Conservation (phyloP, 2,113 vertebrate species). For the Percina caprodes region DNA sequence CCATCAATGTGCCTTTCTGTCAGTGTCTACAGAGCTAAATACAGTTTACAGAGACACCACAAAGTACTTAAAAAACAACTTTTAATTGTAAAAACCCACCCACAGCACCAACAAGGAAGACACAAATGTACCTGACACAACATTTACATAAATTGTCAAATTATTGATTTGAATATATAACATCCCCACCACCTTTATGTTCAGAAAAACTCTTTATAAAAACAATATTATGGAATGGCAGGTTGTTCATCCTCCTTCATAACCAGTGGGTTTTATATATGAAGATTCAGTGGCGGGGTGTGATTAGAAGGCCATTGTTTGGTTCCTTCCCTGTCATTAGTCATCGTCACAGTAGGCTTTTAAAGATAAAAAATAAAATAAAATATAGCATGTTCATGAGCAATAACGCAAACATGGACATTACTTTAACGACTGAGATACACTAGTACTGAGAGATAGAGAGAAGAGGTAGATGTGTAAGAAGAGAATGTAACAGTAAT, state of each 20-base stretch:
- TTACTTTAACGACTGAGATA: background rate
- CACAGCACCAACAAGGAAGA: conserved; percentile 36
- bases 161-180: conserved; percentile 27
- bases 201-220: background rate
- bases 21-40: background rate
- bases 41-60: background rate
- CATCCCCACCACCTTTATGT: conserved; percentile 13
- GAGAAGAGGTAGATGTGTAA: conserved; percentile 62
- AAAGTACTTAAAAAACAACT: conserved; percentile 28
- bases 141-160: conserved; percentile 14
- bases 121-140: conserved; percentile 18
- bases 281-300: background rate
- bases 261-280: background rate
- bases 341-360: background rate
- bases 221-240: conserved; percentile 4
- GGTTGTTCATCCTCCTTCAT: conserved; percentile 21
- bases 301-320: background rate
- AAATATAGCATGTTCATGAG: background rate
- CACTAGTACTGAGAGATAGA: background rate
- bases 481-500: conserved; percentile 1
- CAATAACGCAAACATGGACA: background rate
- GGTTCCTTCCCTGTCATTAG: background rate
- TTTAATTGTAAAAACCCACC: conserved; percentile 65
- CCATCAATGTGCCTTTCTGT: background rate
- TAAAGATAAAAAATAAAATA: background rate